Conservation (phyloP, 2,113 vertebrate genomes). For the Entomyzon cyanotis region DNA sequence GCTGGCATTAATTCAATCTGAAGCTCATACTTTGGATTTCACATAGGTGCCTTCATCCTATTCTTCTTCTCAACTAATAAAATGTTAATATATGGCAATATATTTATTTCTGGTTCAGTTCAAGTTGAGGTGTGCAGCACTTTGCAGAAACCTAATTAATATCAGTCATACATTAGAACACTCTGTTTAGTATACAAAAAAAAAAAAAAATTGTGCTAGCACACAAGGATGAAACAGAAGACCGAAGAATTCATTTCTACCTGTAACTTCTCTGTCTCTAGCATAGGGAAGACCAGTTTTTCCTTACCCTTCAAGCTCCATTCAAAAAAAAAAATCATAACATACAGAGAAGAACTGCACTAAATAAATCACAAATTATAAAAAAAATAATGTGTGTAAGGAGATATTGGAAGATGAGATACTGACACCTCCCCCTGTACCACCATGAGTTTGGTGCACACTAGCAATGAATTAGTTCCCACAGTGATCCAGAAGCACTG, state of each 20-base stretch:
- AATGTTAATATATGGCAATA: constrained; percentile 77
- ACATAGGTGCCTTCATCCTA: constrained; percentile 69
- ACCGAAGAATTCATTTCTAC: constrained; percentile 4
- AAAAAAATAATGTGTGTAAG: neutral
- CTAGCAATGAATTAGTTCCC: neutral
- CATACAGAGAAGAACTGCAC: neutral
- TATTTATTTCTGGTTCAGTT: constrained; percentile 78
- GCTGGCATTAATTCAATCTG: constrained; percentile 73
- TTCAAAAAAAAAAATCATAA: neutral
- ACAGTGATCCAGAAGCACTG: neutral
- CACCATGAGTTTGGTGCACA: rapidly evolving
- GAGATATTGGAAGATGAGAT: neutral
- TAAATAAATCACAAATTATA: neutral
- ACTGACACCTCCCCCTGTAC: neutral
- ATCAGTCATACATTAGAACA: constrained; percentile 73
- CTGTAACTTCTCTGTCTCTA: constrained; percentile 21
- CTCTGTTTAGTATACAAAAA: constrained; percentile 31
- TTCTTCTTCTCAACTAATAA: constrained; percentile 72
- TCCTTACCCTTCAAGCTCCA: neutral
- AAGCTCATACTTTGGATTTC: constrained; percentile 70
- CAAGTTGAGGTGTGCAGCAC: constrained; percentile 67
- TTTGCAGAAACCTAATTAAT: constrained; percentile 77
- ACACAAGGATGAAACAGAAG: constrained; percentile 32
- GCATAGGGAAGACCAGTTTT: neutral
- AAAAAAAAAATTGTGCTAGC: constrained; percentile 18